Conservation (phyloP, 1,140 invertebrate genomes). For the Oscheius sp. region DNA sequence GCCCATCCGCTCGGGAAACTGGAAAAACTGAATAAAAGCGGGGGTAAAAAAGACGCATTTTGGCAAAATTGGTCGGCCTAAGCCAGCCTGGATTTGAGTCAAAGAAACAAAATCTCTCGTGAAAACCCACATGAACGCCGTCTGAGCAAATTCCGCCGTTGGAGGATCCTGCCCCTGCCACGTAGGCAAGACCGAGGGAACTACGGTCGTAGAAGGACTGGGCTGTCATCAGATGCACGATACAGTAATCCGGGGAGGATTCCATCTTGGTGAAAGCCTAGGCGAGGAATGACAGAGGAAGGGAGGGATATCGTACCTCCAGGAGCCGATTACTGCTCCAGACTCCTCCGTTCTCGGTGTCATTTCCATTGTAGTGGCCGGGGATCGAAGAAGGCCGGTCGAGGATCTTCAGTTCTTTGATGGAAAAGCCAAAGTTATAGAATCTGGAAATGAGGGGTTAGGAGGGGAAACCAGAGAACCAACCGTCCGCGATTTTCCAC, state of each 20-base stretch:
- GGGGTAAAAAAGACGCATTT: not conserved
- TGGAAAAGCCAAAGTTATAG: slow-evolving; percentile 34
- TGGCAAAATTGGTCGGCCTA: too few species aligned
- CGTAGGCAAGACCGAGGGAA: slow-evolving; percentile 19
- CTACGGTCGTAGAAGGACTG: slow-evolving; percentile 13
- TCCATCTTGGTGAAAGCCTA: slow-evolving; percentile 23
- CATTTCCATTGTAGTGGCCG: slow-evolving; percentile 17
- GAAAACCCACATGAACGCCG: not conserved
- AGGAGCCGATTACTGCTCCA: slow-evolving; percentile 8
- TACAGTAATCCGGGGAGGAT: slow-evolving; percentile 20
- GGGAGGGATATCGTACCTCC: slow-evolving; percentile 1
- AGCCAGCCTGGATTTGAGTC: too few species aligned
- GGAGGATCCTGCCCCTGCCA: not conserved
- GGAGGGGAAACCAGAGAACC: not conserved
- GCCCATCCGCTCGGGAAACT: not conserved
- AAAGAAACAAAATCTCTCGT: not conserved
- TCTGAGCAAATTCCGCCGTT: slow-evolving; percentile 31
- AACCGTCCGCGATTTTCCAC: slow-evolving; percentile 11
- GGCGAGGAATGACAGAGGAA: too few species aligned
- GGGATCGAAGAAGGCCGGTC: slow-evolving; percentile 6
- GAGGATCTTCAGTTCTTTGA: slow-evolving; percentile 29
- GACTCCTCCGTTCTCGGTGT: not conserved
- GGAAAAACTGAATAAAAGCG: too few species aligned
- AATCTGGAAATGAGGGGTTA: slow-evolving; percentile 13
- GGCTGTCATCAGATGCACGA: slow-evolving; percentile 29